Base-by-base conservation (phyloP, 2,113 vertebrate species). In the Bostrychus sinensis region DNA sequence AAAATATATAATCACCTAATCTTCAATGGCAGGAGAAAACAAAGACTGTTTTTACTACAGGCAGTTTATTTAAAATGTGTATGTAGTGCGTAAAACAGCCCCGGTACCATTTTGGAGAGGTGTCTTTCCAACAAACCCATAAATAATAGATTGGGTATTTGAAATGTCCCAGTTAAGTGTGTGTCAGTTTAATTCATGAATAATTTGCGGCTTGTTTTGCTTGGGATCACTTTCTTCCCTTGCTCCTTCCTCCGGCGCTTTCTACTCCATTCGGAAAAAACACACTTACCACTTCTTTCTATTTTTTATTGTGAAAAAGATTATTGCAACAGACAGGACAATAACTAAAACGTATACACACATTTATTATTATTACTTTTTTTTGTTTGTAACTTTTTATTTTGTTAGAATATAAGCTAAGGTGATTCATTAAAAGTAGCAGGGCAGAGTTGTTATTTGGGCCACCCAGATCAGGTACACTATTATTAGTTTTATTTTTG, bases 81-180 rank as follows among this genome's bases (percentile, higher is more conserved):
- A 37, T 61, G 59, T 26, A 45, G 51, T 57, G 58, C 58, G 53
- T 48, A 19, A 50, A 54, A n/a, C 42, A 22, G 20, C 43, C 48
- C 48, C 9, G 51, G 26, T 19, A 3, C 38, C 37, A 43, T 63
- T 48, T 65, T 28, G 53, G 59, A 54, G 37, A 57, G 50, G 38
- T 79, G 75, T 72, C 54, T 81, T 75, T 79, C 60, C 62, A 71
- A 54, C 63, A 77, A 61, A 22, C 22, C 34, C 43, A 72, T 81
- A 68, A 67, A 83, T 80, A 87, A 87, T 85, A 57, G 46, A 82
- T 80, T 53, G 37, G 51, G 66, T 78, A 79, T 82, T 78, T 83
- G 66, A 78, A 83, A 75, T 75, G 77, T 78, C 78, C 81, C 63
- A 81, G 73, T 83, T 83, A 80, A 36, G 54, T 74, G 73, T 74